A percentile compares a stretch with the other conserved stretches of the same genome.
Conservation (phyloP, 2,113 vertebrate genomes). For the Daubentonia madagascariensis region DNA sequence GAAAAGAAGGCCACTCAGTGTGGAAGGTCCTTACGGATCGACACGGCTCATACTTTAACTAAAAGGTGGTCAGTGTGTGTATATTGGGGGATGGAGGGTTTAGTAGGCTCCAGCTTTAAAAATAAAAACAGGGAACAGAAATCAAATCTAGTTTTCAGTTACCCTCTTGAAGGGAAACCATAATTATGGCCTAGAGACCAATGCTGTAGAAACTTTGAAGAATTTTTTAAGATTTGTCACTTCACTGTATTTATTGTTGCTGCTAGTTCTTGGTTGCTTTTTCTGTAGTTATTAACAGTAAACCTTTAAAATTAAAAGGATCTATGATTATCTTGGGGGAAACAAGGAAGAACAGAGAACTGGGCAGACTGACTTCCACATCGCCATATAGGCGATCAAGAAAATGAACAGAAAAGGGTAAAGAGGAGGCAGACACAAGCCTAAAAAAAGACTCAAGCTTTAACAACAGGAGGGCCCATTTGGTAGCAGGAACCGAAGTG, state of each 20-base stretch:
- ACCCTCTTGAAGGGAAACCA: neutral
- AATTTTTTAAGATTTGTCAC: conserved; percentile 36
- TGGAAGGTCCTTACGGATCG: neutral
- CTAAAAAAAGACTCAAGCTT: neutral
- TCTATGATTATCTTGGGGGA: conserved; percentile 1
- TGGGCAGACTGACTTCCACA: neutral
- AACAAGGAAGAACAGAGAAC: neutral
- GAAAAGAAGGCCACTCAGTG: neutral
- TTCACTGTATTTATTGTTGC: conserved; percentile 44
- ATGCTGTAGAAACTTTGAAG: conserved; percentile 29
- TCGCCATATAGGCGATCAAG: neutral
- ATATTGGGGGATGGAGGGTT: neutral
- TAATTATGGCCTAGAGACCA: conserved; percentile 13
- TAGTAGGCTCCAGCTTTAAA: neutral
- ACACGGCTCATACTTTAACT: neutral
- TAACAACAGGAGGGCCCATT: neutral
- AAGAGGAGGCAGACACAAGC: neutral
- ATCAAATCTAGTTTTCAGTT: conserved; percentile 44
- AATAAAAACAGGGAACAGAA: conserved; percentile 38
- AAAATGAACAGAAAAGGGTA: neutral
- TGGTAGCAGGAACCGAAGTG: neutral
- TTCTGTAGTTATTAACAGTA: conserved; percentile 34
- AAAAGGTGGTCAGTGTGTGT: neutral
- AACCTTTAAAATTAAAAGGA: conserved; percentile 42
- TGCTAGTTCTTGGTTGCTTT: neutral